Percentiles rank a stretch among this genome's conserved stretches.
Conservation (phyloP, 2,888 invertebrate genomes). For the Caenorhabditis auriculariae region DNA sequence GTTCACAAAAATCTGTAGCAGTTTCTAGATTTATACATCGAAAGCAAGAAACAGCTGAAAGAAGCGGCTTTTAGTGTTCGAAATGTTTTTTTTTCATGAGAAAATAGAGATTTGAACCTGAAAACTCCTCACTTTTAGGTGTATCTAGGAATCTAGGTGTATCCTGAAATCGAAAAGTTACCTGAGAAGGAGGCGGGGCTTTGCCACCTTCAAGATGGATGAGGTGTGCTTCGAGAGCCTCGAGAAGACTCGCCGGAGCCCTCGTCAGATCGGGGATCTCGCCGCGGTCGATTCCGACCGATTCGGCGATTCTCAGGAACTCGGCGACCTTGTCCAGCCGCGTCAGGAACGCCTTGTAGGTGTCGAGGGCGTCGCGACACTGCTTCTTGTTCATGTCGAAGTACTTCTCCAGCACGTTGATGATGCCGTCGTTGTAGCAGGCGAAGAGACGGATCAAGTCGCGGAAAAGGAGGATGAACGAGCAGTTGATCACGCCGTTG, state of each 20-base stretch:
- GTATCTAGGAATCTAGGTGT: background rate
- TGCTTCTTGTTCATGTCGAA: conserved; percentile 99
- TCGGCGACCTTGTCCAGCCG: conserved; percentile 97
- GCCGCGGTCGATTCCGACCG: conserved; percentile 95
- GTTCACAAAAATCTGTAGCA: too few relatives aligned
- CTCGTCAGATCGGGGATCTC: conserved; percentile 97
- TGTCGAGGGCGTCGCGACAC: conserved; percentile 92
- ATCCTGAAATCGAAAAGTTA: conserved; percentile 1
- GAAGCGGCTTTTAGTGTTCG: too few relatives aligned
- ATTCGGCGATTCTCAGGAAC: conserved; percentile 82
- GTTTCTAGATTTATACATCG: too few relatives aligned
- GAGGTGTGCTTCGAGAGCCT: conserved; percentile 93
- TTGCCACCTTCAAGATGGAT: conserved; percentile 80
- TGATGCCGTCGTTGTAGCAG: conserved; percentile 88
- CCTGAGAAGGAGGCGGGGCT: conserved; percentile 42
- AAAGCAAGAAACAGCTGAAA: too few relatives aligned
- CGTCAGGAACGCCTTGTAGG: conserved; percentile 79
- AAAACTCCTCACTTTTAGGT: too few relatives aligned
- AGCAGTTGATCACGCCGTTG: conserved; percentile 97
- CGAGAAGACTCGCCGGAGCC: conserved; percentile 92
- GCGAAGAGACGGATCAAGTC: conserved; percentile 98
- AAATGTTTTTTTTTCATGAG: too few relatives aligned
- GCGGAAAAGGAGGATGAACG: conserved; percentile 96
- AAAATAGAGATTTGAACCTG: too few relatives aligned
- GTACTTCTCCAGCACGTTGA: conserved; percentile 78